Evolutionary conservation across 2,113 vertebrate genomes (phyloP).

Genomic region (Triplophysa siluroides): DNA sequence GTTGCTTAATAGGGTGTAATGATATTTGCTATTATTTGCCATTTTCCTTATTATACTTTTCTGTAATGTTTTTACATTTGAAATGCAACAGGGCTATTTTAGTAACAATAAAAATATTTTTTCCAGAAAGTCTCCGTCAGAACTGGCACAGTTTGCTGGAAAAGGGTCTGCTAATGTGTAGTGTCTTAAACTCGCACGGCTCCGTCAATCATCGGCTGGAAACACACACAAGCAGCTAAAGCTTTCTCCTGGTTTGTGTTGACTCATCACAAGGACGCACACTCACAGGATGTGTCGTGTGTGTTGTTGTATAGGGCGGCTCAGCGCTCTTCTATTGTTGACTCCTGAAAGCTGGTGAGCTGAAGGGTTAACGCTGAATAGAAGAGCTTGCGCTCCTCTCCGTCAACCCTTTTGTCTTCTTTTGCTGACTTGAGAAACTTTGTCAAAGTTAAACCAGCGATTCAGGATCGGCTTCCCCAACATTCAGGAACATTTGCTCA

Average conservation of each 20-base stretch:
- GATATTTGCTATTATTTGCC: too few species aligned
- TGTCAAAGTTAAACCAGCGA: conserved; percentile 73
- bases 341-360: conserved; percentile 38
- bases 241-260: conserved; percentile 18
- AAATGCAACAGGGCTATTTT: too few species aligned
- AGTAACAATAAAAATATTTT: too few species aligned
- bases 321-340: conserved; percentile 49
- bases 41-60: too few species aligned
- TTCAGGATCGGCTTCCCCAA: conserved; percentile 59
- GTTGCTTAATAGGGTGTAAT: too few species aligned
- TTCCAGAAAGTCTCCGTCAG: too few species aligned
- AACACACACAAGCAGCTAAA: background rate
- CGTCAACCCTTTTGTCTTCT: conserved; percentile 72
- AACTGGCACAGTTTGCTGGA: background rate
- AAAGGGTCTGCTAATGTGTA: background rate
- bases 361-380: conserved; percentile 52
- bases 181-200: background rate
- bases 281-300: conserved; percentile 41
- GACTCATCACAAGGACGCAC: conserved; percentile 44
- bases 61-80: too few species aligned
- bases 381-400: conserved; percentile 39
- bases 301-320: background rate
- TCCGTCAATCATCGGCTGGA: too few species aligned
- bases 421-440: conserved; percentile 79
- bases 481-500: conserved; percentile 3